These are phyloP conservation scores for Pristionchus exspectatus DNA, from an alignment of 2,888 invertebrate genomes.

Conservation along the genomic window DNA sequence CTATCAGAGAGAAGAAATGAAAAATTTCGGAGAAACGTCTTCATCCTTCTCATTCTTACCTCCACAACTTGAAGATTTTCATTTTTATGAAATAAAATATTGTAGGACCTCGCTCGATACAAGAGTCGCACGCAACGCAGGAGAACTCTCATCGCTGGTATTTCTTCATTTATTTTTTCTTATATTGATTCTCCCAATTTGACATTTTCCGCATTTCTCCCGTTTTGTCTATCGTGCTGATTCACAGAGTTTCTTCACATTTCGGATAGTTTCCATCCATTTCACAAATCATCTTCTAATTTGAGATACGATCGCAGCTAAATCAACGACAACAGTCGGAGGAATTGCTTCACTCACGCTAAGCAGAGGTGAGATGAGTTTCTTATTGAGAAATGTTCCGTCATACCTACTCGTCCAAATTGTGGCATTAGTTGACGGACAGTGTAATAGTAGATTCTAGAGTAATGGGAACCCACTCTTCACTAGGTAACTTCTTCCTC, in stretches of 20 bases:
- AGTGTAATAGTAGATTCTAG: neutral
- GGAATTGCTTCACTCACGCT: conserved; percentile 27
- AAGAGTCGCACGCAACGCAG: conserved; percentile 41
- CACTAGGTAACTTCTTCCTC: neutral
- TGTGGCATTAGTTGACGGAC: neutral
- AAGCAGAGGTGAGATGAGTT: conserved; percentile 17
- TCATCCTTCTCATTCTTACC: neutral
- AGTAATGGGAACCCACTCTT: neutral
- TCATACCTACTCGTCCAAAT: neutral
- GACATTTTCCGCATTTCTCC: conserved; percentile 9
- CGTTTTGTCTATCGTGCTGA: neutral
- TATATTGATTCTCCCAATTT: neutral
- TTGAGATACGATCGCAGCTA: conserved; percentile 15
- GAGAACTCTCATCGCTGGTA: conserved; percentile 28
- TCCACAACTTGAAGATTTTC: neutral
- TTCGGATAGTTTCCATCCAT: neutral
- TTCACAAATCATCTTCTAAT: neutral
- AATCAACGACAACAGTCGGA: neutral
- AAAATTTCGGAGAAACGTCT: neutral
- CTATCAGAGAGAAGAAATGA: neutral
- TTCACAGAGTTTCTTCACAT: neutral
- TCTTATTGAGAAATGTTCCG: neutral
- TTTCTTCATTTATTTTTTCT: neutral
- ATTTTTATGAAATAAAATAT: neutral
- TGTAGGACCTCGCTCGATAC: conserved; percentile 33